Base-by-base conservation (phyloP, 2,888 invertebrate genomes). In the Ligdia adustata region DNA sequence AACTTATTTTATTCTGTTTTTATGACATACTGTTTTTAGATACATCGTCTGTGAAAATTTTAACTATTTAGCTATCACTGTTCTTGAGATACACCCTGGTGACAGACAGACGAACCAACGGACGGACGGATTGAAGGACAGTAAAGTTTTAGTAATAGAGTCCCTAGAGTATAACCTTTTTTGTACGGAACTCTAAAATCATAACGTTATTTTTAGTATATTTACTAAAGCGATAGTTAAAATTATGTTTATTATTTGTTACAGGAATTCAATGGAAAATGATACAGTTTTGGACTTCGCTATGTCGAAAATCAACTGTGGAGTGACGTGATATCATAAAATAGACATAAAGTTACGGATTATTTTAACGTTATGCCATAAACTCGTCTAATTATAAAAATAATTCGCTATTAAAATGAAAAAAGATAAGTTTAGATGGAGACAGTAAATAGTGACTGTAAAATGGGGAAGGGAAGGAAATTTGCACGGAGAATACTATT, bases 401-500 rank as follows among this genome's bases (percentile, higher is more conserved):
- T 57, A 62, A 27, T 28, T 26, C 35, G 18, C 31, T 32, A 18
- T 27, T 74, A 79, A 70, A 73, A 81, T 80, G 80, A 69, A 69
- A 63, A 67, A 53, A 63, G 49, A 55, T 55, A 69, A 66, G 60
- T 47, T 60, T 46, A 65, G 47, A 44, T 57, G 60, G 52, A 59
- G 46, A 46, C 48, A 49, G 55, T 55, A 63, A 62, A 64, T 48
- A 63, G 66, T 75, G 69, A 72, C 60, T 39, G 61, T 66, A 82
- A 75, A 68, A 88, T 87, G 87, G 85, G 72, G 70, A 72, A 66
- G 57, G 71, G 66, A 64, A 69, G 47, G 61, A 32, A 60, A 52
- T 58, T 63, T 55, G 52, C 63, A 42, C 69, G 69, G 69, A 62
- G 69, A 58, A 72, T 66, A 53, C 63, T 76, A 52, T 67, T 82